Percentiles rank a stretch among this genome's conserved stretches.
Conservation (phyloP, 2,888 invertebrate species). For the Zygaena filipendulae region DNA sequence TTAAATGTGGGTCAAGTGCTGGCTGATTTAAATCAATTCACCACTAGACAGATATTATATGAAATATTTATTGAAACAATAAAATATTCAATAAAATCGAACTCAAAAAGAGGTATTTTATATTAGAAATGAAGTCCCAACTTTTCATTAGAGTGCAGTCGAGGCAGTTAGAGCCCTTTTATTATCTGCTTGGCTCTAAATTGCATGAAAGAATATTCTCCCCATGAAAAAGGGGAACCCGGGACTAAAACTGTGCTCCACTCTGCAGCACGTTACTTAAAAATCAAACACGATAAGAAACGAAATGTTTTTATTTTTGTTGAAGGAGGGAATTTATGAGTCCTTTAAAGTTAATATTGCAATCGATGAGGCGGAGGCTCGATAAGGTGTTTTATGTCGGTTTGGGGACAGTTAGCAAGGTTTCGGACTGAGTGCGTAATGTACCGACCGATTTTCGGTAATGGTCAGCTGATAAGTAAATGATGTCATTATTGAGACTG, state of each 20-base stretch:
- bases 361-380: slow-evolving; percentile 42
- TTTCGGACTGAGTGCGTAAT: slow-evolving; percentile 59
- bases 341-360: slow-evolving; percentile 56
- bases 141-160: slow-evolving; percentile 66
- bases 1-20: slow-evolving; percentile 59
- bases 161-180: slow-evolving; percentile 68
- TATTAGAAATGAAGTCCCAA: no score
- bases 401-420: slow-evolving; percentile 34
- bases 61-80: no score
- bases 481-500: slow-evolving; percentile 57
- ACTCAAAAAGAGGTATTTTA: no score
- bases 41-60: no score
- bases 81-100: no score
- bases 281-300: slow-evolving; percentile 66
- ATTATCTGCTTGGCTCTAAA: slow-evolving; percentile 67
- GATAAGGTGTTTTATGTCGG: slow-evolving; percentile 62
- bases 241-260: slow-evolving; percentile 58
- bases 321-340: slow-evolving; percentile 62
- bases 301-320: slow-evolving; percentile 63
- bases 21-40: slow-evolving; percentile 28
- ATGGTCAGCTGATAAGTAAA: slow-evolving; percentile 69
- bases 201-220: slow-evolving; percentile 65
- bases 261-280: slow-evolving; percentile 55
- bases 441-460: slow-evolving; percentile 65
- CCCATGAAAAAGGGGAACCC: slow-evolving; percentile 53